Evolutionary conservation across 2,888 invertebrate genomes (phyloP), one percentile per base, ranked within the genome.

Genomic region (Tetramorium bicarinatum): DNA sequence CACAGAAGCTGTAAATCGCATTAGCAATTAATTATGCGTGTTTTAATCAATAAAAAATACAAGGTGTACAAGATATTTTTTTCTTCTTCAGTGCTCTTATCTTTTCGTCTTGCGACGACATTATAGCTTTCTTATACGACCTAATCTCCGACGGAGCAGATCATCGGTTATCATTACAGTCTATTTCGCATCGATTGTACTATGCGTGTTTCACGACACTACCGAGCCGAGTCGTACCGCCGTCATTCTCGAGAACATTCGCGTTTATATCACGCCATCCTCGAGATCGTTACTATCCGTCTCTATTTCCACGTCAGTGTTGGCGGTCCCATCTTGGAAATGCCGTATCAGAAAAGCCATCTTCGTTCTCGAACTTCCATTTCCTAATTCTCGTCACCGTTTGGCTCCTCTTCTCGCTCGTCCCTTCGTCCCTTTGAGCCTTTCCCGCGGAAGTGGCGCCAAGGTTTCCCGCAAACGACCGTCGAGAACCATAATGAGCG

Each of bases 301-400:
- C 59, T 71, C 34, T 59, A 80, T 71, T 80, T 80, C 47, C 72
- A 47, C 79, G 34, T 71, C 47, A 34, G 47, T n/a, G 34, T 47
- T 54, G 56, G 15, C 25, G 4, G 18, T 21, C 9, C 13, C 21
- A 47, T 69, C 59, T 71, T 13, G 71, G 47, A 59, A 47, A 38
- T 25, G 47, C 38, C 47, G 72, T 71, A 80, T 80, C 72, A 71
- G 72, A 80, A 80, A 80, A 80, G 79, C 59, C 79, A 80, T 80
- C 79, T 80, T 80, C 72, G 59, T 54, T 18, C 34, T 59, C 59
- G 59, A 71, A 61, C 34, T 59, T 71, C 59, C 54, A 49, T 71
- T 80, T 80, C 72, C 59, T 80, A 71, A 80, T 80, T 80, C 59
- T 41, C 59, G 59, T 29, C 71, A 41, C 34, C 18, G 71, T 54